A percentile compares a stretch with the other conserved stretches of the same genome.
These are phyloP conservation scores for Panagrolaimus sp. DNA, from an alignment of 1,140 invertebrate species.

Conservation along the genomic window DNA sequence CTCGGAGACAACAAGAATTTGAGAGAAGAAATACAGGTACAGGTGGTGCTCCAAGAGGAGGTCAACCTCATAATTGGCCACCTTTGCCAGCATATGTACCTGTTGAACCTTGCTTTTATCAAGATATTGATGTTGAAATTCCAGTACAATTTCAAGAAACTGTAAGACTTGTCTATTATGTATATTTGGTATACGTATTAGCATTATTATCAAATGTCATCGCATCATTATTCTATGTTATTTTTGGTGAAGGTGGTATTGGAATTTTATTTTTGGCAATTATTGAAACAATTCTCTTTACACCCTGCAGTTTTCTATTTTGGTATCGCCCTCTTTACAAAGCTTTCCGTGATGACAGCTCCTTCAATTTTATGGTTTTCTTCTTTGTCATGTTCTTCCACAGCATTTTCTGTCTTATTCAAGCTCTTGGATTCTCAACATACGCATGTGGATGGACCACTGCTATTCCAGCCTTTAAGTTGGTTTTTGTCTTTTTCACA, in stretches of 20 bases:
- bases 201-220: slow-evolving; percentile 79
- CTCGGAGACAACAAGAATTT: slow-evolving; percentile 55
- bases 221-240: slow-evolving; percentile 70
- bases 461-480: slow-evolving; percentile 31
- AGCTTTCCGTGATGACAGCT: slow-evolving; percentile 85
- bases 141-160: slow-evolving; percentile 91
- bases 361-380: slow-evolving; percentile 99
- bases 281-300: slow-evolving; percentile 82
- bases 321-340: slow-evolving; percentile 86
- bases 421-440: slow-evolving; percentile 70
- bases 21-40: slow-evolving; percentile 38
- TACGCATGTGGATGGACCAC: slow-evolving; percentile 56
- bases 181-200: slow-evolving; percentile 86
- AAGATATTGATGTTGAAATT: slow-evolving; percentile 99
- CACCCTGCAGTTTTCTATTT: slow-evolving; percentile 91
- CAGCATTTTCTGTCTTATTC: slow-evolving; percentile 79
- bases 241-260: slow-evolving; percentile 67
- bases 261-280: slow-evolving; percentile 81
- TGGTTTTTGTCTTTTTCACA: too few relatives aligned
- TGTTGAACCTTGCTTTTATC: slow-evolving; percentile 95
- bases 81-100: slow-evolving; percentile 82
- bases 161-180: slow-evolving; percentile 84
- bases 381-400: slow-evolving; percentile 99
- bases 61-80: slow-evolving; percentile 86
- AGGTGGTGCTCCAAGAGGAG: slow-evolving; percentile 10